phyloP scores from a whole-genome alignment of 1,140 invertebrate species.

The Drosophila triauraria region DNA sequence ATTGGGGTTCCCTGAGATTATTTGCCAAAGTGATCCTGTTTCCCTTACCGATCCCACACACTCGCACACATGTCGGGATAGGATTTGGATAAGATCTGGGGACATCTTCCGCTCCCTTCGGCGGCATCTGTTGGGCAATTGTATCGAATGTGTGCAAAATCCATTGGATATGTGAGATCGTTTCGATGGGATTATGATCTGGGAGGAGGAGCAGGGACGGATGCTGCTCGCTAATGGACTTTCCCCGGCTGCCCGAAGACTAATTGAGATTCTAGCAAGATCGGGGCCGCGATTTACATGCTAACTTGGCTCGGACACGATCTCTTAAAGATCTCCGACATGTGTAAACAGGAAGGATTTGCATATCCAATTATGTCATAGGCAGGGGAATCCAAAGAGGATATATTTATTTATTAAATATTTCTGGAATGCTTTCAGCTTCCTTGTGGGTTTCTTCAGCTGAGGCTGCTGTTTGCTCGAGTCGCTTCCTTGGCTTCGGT shows the following conservation, averaged over 20 bases:
- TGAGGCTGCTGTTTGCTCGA: conserved; percentile 16
- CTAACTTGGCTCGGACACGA: too few species aligned
- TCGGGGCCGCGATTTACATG: not conserved
- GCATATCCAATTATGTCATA: too few species aligned
- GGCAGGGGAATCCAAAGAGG: too few species aligned
- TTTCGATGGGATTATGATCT: conserved; percentile 64
- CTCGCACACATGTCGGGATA: conserved; percentile 8
- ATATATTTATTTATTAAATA: too few species aligned
- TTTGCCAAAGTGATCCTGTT: conserved; percentile 60
- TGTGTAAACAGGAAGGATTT: too few species aligned
- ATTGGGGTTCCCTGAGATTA: conserved; percentile 56
- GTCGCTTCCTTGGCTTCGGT: not conserved
- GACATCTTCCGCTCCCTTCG: conserved; percentile 45
- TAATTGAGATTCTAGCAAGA: conserved; percentile 31
- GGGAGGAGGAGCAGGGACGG: not conserved
- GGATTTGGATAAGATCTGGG: conserved; percentile 58
- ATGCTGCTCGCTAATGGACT: conserved; percentile 12
- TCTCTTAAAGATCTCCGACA: too few species aligned
- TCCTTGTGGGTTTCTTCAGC: not conserved
- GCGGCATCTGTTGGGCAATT: conserved; percentile 49
- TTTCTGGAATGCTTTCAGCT: not conserved
- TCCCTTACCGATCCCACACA: conserved; percentile 4
- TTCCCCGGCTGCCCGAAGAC: not conserved
- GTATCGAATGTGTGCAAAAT: conserved; percentile 73
- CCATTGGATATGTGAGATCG: conserved; percentile 79